Base-by-base conservation (phyloP, 2,888 invertebrate species). In the Tetranychus truncatus region DNA sequence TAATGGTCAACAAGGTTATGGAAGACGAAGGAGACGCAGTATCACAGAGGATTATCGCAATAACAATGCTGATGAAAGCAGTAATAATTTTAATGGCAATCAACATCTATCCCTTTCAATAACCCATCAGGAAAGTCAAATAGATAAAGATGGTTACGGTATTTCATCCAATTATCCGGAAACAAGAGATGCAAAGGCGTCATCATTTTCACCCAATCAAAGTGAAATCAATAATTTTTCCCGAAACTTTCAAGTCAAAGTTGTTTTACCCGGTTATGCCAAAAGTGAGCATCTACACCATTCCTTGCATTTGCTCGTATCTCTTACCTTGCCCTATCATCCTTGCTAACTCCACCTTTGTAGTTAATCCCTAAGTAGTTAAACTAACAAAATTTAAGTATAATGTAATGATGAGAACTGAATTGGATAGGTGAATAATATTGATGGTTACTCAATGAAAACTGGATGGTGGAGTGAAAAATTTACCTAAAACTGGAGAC, bases 1-100 rank as follows among this genome's bases (percentile, higher is more conserved):
- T 34, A 72, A 72, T 46, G 46, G 46, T 45, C 72, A 72, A 45
- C 72, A 72, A 45, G 72, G 72, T 9, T 72, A 45, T 46, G 72
- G 72, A 45, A 24, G 45, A 34, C 44, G 72, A 45, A 69, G 34
- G 20, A 20, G 69, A 69, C 9, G 55, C 9, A 69, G 69, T 34
- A 34, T 34, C 34, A 34, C 34, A 66, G 20, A 20, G 18, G 66
- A 11, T 11, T 18, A 66, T n/a, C 15, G n/a, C 7, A 66, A 66
- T 20, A 66, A 6, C 20, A n/a, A 20, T 18, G 66, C 18, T 66
- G 66, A 66, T 66, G 66, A 20, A 66, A 18, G 20, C 1, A 66
- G n/a, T 20, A 66, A 20, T 66, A 20, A 66, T 66, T 7, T 18
- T 20, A 6, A 20, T 11, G n/a, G n/a, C 6, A 18, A 66, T 69